A percentile compares a stretch with the other conserved stretches of the same genome.
Conservation (phyloP, 2,888 invertebrate genomes). For the Spilarctia lutea region DNA sequence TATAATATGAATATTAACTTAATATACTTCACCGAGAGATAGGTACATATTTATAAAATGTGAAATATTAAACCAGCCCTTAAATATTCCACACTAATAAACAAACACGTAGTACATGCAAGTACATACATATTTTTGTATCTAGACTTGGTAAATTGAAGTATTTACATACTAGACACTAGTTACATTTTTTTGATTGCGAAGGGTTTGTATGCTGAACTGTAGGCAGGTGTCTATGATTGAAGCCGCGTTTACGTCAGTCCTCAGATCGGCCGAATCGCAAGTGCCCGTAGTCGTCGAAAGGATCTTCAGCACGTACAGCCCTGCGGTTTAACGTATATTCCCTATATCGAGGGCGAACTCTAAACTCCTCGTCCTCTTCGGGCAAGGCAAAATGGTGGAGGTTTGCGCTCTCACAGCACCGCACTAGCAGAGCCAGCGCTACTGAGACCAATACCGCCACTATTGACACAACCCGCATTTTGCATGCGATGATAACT, state of each 20-base stretch:
- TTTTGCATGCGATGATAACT: constrained; percentile 43
- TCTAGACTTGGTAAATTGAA: constrained; percentile 8
- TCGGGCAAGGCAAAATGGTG: constrained; percentile 63
- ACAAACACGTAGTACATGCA: background rate
- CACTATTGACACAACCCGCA: constrained; percentile 67
- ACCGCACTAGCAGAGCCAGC: constrained; percentile 59
- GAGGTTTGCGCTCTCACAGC: constrained; percentile 67
- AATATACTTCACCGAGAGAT: background rate
- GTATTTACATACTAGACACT: constrained; percentile 22
- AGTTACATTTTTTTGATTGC: constrained; percentile 47
- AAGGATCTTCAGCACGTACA: constrained; percentile 86
- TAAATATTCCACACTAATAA: constrained; percentile 59
- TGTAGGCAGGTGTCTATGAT: constrained; percentile 42
- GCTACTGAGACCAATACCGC: constrained; percentile 63
- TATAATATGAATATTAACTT: constrained; percentile 17
- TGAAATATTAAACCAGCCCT: constrained; percentile 74
- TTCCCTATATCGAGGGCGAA: constrained; percentile 82
- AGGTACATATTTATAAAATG: constrained; percentile 17
- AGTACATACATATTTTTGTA: constrained; percentile 12
- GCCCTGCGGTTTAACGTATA: constrained; percentile 85
- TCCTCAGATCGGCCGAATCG: constrained; percentile 89
- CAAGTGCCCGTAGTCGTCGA: constrained; percentile 92
- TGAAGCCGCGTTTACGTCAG: constrained; percentile 61
- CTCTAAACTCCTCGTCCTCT: constrained; percentile 73
- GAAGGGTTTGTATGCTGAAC: constrained; percentile 41